Percentiles rank a stretch among this genome's conserved stretches.
Evolutionary conservation across 2,888 invertebrate species (phyloP).

Genomic region (Stenichneumon culpator): DNA sequence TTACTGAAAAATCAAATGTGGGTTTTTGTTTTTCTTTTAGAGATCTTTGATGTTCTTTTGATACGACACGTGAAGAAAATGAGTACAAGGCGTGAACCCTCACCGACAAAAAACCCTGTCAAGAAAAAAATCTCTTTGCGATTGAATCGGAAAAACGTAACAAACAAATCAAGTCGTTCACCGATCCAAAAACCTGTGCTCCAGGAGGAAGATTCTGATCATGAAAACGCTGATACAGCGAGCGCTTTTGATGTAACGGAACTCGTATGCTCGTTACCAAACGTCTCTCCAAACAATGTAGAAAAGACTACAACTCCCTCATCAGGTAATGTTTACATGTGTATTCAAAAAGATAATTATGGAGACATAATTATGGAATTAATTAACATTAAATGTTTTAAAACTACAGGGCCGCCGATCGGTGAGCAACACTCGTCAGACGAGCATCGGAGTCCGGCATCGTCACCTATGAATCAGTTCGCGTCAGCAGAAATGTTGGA

Average conservation of each 20-base stretch:
- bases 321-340: background rate
- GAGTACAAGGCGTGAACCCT: background rate
- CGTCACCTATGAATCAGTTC: conserved; percentile 9
- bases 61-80: background rate
- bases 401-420: conserved; percentile 14
- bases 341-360: conserved; percentile 14
- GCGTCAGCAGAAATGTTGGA: conserved; percentile 2
- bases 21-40: background rate
- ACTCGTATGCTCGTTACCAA: background rate
- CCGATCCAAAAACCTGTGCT: background rate
- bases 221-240: background rate
- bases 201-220: too few species aligned
- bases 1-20: too few species aligned
- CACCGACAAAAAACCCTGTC: background rate
- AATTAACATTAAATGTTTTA: background rate
- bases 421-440: background rate
- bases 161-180: background rate
- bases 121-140: background rate
- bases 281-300: conserved; percentile 1
- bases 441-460: background rate
- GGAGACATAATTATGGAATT: conserved; percentile 16
- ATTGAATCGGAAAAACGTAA: conserved; percentile 1
- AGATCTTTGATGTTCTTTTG: background rate
- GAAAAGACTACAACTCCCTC: background rate
- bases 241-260: background rate